Evolutionary conservation across 92 coral and sea anemone genomes (phyloP), one percentile per base, ranked within the genome.

Genomic region (Zoanthus sansibaricus): DNA sequence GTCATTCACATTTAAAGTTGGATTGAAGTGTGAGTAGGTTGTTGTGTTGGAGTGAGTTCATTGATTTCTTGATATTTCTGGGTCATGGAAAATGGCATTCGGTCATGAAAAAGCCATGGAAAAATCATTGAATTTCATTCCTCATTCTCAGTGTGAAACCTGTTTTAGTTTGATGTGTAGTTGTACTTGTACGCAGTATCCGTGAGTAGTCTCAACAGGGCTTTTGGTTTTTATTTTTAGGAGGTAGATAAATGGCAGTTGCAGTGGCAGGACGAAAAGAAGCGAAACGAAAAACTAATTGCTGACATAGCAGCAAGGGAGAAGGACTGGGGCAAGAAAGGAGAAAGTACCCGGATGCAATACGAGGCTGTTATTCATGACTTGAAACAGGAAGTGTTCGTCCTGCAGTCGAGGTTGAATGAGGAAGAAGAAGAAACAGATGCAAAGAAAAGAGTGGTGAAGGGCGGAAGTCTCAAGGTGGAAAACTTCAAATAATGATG

Each of bases 261-360:
- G 42, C 94, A 94, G 10, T 97, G 98, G 98, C 97, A 95, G 66
- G 99, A 97, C 79, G 99, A 97, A 87, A 86, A 93, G 59, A 91
- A 91, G 54, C 90, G 98, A 55, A 95, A 92, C 72, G 98, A 97
- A 70, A 97, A 97, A 58, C 79, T 97, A 69, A 91, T 97, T 25
- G 93, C 88, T 1, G 97, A 95, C 67, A 82, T 97, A 68, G 96
- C 95, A 10, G 90, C 94, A 45, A 91, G 98, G 31, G 99, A 97
- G 72, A 93, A 90, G 83, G 98, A 97, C 66, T 91, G 94, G 92
- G 90, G 92, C 52, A 87, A 96, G 82, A 88, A 92, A 44, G 97
- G 94, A 54, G 95, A 95, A 83, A 88, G 73, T 30, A 88, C 91
- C 21, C 89, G 97, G 20, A 78, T 94, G 89, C 94, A 89, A 44